phyloP scores from a whole-genome alignment of 2,888 invertebrate genomes.

The Cantharis rustica region DNA sequence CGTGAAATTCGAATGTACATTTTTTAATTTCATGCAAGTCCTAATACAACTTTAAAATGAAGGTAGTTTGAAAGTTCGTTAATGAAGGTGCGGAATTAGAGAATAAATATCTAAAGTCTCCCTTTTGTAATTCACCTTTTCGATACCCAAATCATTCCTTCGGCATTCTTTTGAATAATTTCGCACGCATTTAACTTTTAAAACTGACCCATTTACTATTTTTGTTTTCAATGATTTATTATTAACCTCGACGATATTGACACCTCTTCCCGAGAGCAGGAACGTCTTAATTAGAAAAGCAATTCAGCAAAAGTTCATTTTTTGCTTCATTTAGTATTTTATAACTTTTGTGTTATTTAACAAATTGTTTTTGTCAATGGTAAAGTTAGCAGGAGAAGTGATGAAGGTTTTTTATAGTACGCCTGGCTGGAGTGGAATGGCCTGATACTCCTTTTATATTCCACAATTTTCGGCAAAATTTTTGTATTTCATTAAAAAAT shows the following conservation, averaged over 20 bases:
- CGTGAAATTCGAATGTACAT: no score
- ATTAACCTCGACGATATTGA: background rate
- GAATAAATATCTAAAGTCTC: background rate
- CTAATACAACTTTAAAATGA: background rate
- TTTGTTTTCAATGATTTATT: background rate
- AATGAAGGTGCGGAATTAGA: background rate
- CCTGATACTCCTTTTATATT: background rate
- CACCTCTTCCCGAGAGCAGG: background rate
- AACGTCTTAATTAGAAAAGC: background rate
- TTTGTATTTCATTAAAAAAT: background rate
- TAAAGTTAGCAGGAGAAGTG: background rate
- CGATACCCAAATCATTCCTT: background rate
- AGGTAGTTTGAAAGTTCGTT: background rate
- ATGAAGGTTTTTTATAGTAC: background rate
- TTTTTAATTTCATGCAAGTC: background rate
- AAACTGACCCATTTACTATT: background rate
- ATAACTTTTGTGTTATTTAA: background rate
- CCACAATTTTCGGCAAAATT: background rate
- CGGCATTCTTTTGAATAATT: background rate
- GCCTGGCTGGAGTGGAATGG: background rate
- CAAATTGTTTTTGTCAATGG: background rate
- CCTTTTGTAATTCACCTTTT: background rate
- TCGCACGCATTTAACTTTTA: background rate
- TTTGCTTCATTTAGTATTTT: background rate
- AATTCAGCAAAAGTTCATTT: background rate